These are phyloP conservation scores for Automeris io DNA, from an alignment of 2,888 invertebrate species.

Conservation along the genomic window DNA sequence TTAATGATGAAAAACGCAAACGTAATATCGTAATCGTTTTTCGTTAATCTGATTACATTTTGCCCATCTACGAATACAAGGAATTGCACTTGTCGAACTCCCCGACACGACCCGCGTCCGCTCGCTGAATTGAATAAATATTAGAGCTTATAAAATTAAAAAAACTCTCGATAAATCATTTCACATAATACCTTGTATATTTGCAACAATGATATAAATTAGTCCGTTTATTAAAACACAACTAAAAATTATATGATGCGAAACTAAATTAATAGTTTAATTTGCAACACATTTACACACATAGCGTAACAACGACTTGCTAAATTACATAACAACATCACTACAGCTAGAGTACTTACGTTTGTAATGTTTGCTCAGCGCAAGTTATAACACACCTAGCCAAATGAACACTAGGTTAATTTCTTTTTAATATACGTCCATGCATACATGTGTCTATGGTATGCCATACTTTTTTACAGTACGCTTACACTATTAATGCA, in stretches of 20 bases:
- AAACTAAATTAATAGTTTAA: constrained; percentile 5
- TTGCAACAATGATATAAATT: constrained; percentile 5
- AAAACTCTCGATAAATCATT: no score
- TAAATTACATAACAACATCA: constrained; percentile 16
- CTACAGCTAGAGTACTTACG: constrained; percentile 54
- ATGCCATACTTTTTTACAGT: not conserved
- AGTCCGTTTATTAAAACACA: not conserved
- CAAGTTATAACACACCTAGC: constrained; percentile 70
- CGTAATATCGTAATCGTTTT: no score
- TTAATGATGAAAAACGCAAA: no score
- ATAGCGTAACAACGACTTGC: not conserved
- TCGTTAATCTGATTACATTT: no score
- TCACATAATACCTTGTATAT: not conserved
- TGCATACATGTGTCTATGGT: constrained; percentile 25
- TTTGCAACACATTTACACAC: constrained; percentile 1
- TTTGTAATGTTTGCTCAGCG: constrained; percentile 68
- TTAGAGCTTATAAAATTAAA: no score
- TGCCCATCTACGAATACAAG: no score
- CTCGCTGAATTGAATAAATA: no score
- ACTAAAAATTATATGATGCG: constrained; percentile 2
- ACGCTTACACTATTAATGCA: constrained; percentile 1
- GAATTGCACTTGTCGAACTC: no score
- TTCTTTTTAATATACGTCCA: constrained; percentile 33
- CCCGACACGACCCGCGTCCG: no score
- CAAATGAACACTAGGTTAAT: constrained; percentile 66